Percentiles rank a stretch among this genome's conserved stretches.
These are phyloP conservation scores for Drosophila albomicans DNA, from an alignment of 1,140 invertebrate genomes.

Conservation along the genomic window DNA sequence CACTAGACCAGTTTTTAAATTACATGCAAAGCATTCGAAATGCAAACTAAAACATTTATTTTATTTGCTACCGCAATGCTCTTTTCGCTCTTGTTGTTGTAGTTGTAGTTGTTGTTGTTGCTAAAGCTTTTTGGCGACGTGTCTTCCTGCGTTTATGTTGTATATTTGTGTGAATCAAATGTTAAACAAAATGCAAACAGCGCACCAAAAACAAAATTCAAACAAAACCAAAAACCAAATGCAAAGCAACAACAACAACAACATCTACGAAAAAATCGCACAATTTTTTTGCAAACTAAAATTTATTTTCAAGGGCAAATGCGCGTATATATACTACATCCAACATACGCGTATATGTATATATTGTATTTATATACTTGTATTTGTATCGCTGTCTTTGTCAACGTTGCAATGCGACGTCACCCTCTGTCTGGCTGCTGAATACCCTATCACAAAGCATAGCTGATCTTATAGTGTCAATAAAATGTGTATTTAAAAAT, in stretches of 20 bases:
- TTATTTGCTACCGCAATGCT: conserved; percentile 50
- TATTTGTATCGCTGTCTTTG: conserved; percentile 38
- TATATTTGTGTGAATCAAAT: conserved; percentile 65
- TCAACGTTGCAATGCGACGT: conserved; percentile 64
- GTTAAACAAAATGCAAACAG: conserved; percentile 77
- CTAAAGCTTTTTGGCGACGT: conserved; percentile 52
- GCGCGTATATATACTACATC: conserved; percentile 66
- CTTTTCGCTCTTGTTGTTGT: conserved; percentile 30
- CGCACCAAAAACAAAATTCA: conserved; percentile 40
- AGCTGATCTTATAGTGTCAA: not conserved
- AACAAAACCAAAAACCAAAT: conserved; percentile 37
- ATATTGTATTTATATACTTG: conserved; percentile 2
- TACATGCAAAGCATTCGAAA: conserved; percentile 82
- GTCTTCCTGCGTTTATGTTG: conserved; percentile 76
- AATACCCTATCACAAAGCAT: conserved; percentile 49
- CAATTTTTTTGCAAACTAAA: conserved; percentile 75
- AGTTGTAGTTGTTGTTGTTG: conserved; percentile 35
- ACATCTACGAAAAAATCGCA: conserved; percentile 48
- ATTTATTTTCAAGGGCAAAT: conserved; percentile 82
- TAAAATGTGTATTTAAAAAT: not conserved
- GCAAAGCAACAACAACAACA: conserved; percentile 52
- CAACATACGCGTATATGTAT: conserved; percentile 15
- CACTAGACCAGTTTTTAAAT: conserved; percentile 83
- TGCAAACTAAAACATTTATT: conserved; percentile 82
- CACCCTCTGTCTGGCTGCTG: conserved; percentile 37